phyloP scores from a whole-genome alignment of 1,140 invertebrate species.

The Lepeophtheirus salmonis region DNA sequence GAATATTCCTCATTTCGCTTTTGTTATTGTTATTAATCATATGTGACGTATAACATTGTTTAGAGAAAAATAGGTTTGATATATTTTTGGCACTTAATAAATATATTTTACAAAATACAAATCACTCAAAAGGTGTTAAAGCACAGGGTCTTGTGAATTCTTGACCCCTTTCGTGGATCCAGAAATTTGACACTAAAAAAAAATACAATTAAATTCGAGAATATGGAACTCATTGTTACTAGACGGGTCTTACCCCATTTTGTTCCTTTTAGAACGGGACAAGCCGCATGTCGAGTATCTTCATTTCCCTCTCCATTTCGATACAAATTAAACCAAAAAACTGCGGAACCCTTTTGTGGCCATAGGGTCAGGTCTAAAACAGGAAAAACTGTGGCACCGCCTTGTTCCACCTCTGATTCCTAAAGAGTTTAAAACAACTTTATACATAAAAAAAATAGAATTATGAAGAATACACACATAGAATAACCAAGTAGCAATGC shows the following conservation, averaged over 20 bases:
- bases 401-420: conserved; percentile 27
- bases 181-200: conserved; percentile 14
- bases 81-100: too few relatives aligned
- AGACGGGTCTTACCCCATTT: conserved; percentile 32
- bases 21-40: too few relatives aligned
- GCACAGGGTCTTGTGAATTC: conserved; percentile 14
- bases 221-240: background rate
- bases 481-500: conserved; percentile 81
- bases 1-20: too few relatives aligned
- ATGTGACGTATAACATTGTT: too few relatives aligned
- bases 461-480: conserved; percentile 32
- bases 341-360: conserved; percentile 28
- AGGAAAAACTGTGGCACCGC: conserved; percentile 32
- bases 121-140: background rate
- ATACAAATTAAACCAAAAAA: conserved; percentile 35
- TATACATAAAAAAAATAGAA: conserved; percentile 34
- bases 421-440: conserved; percentile 4
- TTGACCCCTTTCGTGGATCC: conserved; percentile 18
- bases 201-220: background rate
- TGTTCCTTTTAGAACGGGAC: conserved; percentile 32
- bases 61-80: too few relatives aligned
- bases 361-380: conserved; percentile 26
- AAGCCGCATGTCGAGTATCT: conserved; percentile 32
- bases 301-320: conserved; percentile 29
- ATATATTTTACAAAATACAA: too few relatives aligned